Evolutionary conservation across 1,140 invertebrate species (phyloP).

Genomic region (Drosophila ogumai): DNA sequence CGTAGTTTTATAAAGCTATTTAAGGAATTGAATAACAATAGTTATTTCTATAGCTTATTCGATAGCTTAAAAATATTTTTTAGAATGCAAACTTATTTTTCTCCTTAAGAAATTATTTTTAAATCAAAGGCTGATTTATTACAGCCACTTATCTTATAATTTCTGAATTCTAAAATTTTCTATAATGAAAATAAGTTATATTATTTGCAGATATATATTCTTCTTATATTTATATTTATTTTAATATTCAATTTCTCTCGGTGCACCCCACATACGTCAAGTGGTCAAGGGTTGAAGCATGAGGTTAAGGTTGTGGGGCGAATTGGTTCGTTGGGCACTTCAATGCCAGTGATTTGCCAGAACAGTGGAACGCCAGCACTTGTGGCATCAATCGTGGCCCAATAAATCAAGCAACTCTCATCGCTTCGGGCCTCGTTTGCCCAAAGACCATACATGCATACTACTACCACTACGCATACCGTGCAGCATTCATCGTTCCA

Average conservation of each 20-base stretch:
- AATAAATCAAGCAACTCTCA: constrained; percentile 65
- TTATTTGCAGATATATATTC: too few species aligned
- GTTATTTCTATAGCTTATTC: too few species aligned
- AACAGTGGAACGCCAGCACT: constrained; percentile 58
- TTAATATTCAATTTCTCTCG: neutral
- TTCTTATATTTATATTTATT: too few species aligned
- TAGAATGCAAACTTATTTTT: too few species aligned
- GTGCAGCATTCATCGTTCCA: constrained; percentile 6
- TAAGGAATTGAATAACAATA: too few species aligned
- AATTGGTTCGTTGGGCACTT: constrained; percentile 47
- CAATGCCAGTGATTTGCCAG: constrained; percentile 57
- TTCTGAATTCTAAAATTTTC: fast-evolving
- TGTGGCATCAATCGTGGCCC: constrained; percentile 63
- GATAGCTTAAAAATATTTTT: too few species aligned
- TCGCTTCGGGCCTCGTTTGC: constrained; percentile 33
- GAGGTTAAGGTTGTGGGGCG: constrained; percentile 7
- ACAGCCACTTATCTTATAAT: neutral
- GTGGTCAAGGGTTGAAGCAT: constrained; percentile 39
- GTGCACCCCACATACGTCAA: constrained; percentile 12
- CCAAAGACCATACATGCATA: neutral
- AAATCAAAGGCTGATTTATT: too few species aligned
- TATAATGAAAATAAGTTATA: too few species aligned
- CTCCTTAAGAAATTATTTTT: too few species aligned
- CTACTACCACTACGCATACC: neutral
- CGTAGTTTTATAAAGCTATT: too few species aligned